Percentiles rank a stretch among this genome's conserved stretches.
Evolutionary conservation across 2,888 invertebrate species (phyloP).

Genomic region (Tetanocera ferruginea): DNA sequence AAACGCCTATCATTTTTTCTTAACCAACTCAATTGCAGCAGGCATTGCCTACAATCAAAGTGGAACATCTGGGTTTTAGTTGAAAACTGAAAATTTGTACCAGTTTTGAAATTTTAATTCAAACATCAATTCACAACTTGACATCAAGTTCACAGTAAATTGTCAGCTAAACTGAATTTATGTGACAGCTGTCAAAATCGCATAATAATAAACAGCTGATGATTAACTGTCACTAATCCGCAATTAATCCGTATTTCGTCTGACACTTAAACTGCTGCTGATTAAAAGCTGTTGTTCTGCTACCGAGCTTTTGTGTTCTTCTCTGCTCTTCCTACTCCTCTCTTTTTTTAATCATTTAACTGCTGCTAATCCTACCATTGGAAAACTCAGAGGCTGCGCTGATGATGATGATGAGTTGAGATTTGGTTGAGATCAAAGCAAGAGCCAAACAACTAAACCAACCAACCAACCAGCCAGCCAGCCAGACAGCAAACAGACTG

Average conservation of each 20-base stretch:
- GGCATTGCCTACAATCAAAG: too few relatives aligned
- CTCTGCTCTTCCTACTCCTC: too few relatives aligned
- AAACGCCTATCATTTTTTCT: too few relatives aligned
- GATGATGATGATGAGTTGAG: background rate
- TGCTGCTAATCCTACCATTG: background rate
- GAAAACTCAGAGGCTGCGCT: background rate
- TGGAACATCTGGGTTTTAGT: too few relatives aligned
- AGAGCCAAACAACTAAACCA: background rate
- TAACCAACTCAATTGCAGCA: too few relatives aligned
- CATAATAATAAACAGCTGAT: slow-evolving; percentile 12
- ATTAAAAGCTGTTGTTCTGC: background rate
- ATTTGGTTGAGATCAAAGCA: background rate
- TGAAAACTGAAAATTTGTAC: too few relatives aligned
- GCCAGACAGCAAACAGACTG: background rate
- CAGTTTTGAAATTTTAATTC: too few relatives aligned
- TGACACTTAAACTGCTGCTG: background rate
- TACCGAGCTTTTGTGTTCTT: background rate
- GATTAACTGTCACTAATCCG: slow-evolving; percentile 15
- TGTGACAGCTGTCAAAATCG: slow-evolving; percentile 40
- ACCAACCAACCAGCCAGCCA: background rate
- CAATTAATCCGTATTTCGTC: slow-evolving; percentile 18
- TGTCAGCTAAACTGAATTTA: slow-evolving; percentile 13
- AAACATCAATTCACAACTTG: background rate
- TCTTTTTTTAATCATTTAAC: background rate
- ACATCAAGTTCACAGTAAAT: background rate